These are phyloP conservation scores for Pachyseris speciosa DNA, from an alignment of 64 coral and sea anemone species.

Conservation along the genomic window DNA sequence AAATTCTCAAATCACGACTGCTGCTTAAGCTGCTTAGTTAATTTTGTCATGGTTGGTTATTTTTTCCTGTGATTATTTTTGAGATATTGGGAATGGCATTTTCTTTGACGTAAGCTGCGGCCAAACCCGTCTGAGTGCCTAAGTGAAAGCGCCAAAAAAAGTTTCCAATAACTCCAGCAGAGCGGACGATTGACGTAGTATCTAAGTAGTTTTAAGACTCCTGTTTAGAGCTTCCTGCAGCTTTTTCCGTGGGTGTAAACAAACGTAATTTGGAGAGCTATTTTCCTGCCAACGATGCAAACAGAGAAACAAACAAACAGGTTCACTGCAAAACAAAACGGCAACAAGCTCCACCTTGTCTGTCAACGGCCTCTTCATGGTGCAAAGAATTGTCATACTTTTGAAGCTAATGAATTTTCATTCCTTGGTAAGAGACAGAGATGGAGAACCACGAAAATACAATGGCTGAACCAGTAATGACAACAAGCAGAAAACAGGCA, in stretches of 20 bases:
- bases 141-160: no score
- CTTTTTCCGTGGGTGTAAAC: slow-evolving; percentile 5
- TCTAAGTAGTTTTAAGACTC: background rate
- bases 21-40: background rate
- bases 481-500: no score
- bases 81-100: background rate
- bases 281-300: background rate
- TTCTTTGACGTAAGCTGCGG: background rate
- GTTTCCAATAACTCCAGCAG: no score
- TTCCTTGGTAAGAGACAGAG: no score
- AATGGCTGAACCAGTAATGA: no score
- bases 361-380: no score
- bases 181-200: background rate
- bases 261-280: background rate
- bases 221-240: background rate
- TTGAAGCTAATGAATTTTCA: no score
- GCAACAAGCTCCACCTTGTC: background rate
- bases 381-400: no score
- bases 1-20: background rate
- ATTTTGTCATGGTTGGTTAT: background rate
- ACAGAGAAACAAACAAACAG: background rate
- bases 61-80: background rate
- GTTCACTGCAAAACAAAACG: background rate
- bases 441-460: no score
- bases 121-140: background rate